A percentile compares a stretch with the other conserved stretches of the same genome.
phyloP scores from a whole-genome alignment of 2,888 invertebrate genomes.

The Neoitamus cyanurus region DNA sequence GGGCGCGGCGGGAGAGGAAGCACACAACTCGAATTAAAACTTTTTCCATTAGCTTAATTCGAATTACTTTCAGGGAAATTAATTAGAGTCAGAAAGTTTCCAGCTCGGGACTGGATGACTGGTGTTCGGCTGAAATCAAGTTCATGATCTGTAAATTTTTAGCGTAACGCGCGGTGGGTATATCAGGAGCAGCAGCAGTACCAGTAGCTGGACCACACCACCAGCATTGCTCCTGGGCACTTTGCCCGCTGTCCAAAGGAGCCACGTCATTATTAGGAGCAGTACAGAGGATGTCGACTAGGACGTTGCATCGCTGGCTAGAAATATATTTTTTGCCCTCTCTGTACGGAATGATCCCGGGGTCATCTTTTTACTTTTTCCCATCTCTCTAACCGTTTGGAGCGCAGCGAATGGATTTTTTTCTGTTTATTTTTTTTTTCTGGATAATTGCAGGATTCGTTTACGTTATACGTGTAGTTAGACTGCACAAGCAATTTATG shows the following conservation, averaged over 20 bases:
- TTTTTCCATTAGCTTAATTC: slow-evolving; percentile 53
- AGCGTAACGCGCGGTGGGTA: neutral
- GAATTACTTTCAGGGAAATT: slow-evolving; percentile 52
- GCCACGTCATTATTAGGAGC: neutral
- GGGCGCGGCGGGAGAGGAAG: neutral
- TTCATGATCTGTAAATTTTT: slow-evolving; percentile 38
- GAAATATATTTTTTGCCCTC: neutral
- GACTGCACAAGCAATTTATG: neutral
- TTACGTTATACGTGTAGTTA: neutral
- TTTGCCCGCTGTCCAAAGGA: slow-evolving; percentile 8
- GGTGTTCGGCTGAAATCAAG: slow-evolving; percentile 9
- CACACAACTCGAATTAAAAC: slow-evolving; percentile 49
- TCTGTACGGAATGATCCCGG: neutral
- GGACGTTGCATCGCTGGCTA: neutral
- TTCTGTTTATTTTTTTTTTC: neutral
- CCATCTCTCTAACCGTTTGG: neutral
- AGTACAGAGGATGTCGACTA: neutral
- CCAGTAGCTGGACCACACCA: neutral
- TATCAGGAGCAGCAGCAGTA: neutral
- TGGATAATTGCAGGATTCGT: neutral
- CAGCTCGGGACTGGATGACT: neutral
- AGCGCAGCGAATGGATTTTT: neutral
- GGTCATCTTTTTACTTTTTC: neutral
- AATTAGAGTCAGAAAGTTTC: slow-evolving; percentile 49
- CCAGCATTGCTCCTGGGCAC: neutral